Base-by-base conservation (phyloP, 2,888 invertebrate species). In the Luperina nickerlii region DNA sequence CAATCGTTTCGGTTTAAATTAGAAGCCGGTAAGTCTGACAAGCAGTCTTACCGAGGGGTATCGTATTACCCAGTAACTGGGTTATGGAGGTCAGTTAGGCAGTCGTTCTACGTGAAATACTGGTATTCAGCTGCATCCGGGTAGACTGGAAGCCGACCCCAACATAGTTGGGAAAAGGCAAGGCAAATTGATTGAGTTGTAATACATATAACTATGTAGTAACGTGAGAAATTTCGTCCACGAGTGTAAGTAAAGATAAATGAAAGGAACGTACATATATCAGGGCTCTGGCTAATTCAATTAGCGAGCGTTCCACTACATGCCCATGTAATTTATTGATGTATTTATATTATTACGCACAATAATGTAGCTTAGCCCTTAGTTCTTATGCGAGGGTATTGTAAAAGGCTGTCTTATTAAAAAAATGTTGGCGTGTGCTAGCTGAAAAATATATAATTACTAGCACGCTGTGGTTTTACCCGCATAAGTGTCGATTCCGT, bases 261-360 rank as follows among this genome's bases (percentile, higher is more conserved):
- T 83, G n/a, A 82, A 69, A 73, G 54, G 32, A 76, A 63, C 65
- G 68, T 82, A 45, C 45, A 45, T 45, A 86, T 68, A 83, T 82
- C 66, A 86, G 15, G 60, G 67, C 27, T 57, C 20, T 11, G 76
- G 74, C 82, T 86, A 82, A 82, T 83, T 86, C 63, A 86, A 83
- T 83, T 86, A 86, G 27, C 20, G 76, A 69, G 42, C 70, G 60
- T 74, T 81, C 51, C 51, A 42, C 60, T 48, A 82, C 57, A 62
- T 18, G 15, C n/a, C 67, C 45, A 82, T 68, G 75, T 76, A n/a
- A 83, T 86, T 86, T 83, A 82, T 82, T 82, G 75, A 74, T 32
- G 69, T 82, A 70, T 85, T 81, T 81, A 71, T 81, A 54, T 81
- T 84, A 54, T 24, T 15, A 62, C 67, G 18, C 13, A 38, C 27